phyloP scores from a whole-genome alignment of 2,888 invertebrate species.

The Rhyacophila evoluta region DNA sequence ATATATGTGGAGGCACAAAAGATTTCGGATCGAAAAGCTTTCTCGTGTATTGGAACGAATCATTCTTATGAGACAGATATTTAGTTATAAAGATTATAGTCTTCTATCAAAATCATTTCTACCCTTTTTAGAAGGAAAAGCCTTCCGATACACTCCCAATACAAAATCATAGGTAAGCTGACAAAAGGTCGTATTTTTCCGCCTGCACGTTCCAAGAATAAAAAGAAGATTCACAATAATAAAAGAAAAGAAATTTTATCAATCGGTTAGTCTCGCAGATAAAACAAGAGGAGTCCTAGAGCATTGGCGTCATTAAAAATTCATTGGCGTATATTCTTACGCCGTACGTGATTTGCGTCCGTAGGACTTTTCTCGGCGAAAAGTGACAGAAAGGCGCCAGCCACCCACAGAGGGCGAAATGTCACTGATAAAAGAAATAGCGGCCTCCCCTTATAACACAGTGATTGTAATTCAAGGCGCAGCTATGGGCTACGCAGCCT shows the following conservation, averaged over 20 bases:
- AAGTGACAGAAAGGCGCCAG: conserved; percentile 30
- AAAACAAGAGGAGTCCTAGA: conserved; percentile 3
- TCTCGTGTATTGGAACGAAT: background rate
- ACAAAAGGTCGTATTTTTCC: background rate
- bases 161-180: conserved; percentile 4
- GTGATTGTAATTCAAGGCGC: conserved; percentile 51
- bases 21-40: background rate
- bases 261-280: conserved; percentile 1
- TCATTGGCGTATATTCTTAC: conserved; percentile 43
- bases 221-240: conserved; percentile 14
- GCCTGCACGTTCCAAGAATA: background rate
- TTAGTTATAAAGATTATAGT: background rate
- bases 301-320: conserved; percentile 48
- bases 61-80: background rate
- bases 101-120: background rate
- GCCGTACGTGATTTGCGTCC: conserved; percentile 50
- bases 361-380: conserved; percentile 20
- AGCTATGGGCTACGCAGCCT: conserved; percentile 32
- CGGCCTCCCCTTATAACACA: conserved; percentile 28
- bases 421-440: conserved; percentile 46
- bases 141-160: background rate
- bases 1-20: too few relatives aligned
- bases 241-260: conserved; percentile 13
- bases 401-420: conserved; percentile 26
- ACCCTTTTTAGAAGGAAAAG: background rate